phyloP scores from a whole-genome alignment of 2,113 vertebrate species.

The Numida meleagris region DNA sequence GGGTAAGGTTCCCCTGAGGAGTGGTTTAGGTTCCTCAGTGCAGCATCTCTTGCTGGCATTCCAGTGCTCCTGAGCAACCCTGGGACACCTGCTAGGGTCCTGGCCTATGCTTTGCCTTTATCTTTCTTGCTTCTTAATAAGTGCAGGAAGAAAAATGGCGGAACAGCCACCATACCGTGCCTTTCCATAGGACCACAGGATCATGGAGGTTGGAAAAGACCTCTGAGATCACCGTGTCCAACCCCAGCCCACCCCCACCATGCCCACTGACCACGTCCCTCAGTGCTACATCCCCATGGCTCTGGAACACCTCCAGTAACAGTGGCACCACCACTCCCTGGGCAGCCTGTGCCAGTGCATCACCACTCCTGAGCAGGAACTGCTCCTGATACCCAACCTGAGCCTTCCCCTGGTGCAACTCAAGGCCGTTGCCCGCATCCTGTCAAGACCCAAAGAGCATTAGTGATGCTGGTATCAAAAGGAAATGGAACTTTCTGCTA shows the following conservation, averaged over 20 bases:
- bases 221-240: too few species aligned
- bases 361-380: too few species aligned
- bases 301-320: too few species aligned
- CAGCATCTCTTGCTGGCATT: rapidly evolving
- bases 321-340: too few species aligned
- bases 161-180: neutral
- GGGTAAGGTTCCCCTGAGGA: neutral
- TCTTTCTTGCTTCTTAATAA: neutral
- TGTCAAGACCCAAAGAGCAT: neutral
- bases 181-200: neutral
- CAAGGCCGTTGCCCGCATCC: too few species aligned
- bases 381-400: too few species aligned
- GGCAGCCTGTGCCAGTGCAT: too few species aligned
- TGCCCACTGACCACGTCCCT: too few species aligned
- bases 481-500: neutral
- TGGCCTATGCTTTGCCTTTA: neutral
- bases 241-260: too few species aligned
- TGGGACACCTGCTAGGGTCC: rapidly evolving
- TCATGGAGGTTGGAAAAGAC: too few species aligned
- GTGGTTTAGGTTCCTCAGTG: neutral
- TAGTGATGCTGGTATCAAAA: neutral
- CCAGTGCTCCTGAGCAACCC: neutral
- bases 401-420: too few species aligned
- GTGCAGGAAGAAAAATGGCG: neutral
- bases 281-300: too few species aligned